Base-by-base conservation (phyloP, 2,797 vertebrate genomes). In the Kryptopterus vitreolus region DNA sequence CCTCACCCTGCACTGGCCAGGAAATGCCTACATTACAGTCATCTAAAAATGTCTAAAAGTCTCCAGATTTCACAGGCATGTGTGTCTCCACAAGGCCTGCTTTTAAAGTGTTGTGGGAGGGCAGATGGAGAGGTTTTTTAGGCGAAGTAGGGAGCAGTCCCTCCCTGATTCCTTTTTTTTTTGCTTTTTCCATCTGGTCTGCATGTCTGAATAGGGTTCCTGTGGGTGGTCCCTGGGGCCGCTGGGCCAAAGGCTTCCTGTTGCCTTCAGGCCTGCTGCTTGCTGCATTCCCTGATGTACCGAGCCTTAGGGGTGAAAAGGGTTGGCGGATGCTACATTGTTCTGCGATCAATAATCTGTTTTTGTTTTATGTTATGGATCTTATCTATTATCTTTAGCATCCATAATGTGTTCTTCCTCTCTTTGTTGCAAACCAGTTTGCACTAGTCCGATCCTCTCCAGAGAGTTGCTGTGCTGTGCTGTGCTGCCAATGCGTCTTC, bases 151-250 rank as follows among this genome's bases (percentile, higher is more conserved):
- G 2, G 3, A 65, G 46, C 4, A 52, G 59, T 31, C 58, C 82
- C 81, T 66, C 77, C 81, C 26, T 83, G 57, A 71, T 79, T 15
- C 43, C 77, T 83, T 52, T 69, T 71, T 55, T 71, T 85, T 50
- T 74, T 66, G 52, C 82, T 84, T 53, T 90, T 88, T 87, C 87
- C 90, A 88, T 92, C 85, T 90, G 87, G 76, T 48, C 82, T 87
- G 80, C 78, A 80, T 73, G 79, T 78, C 83, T 83, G 31, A 87
- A 24, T 86, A 76, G 70, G 73, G 74, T 79, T 89, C 87, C 78
- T 87, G 85, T 92, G 90, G 90, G 92, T 92, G 91, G 91, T 88
- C 91, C 81, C 73, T 80, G 71, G 87, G 88, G 86, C 81, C 83
- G 31, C 11, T 12, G 73, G 77, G 87, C 82, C 84, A 83, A 35